Base-by-base conservation (phyloP, 2,113 vertebrate species). In the Diadophis punctatus region DNA sequence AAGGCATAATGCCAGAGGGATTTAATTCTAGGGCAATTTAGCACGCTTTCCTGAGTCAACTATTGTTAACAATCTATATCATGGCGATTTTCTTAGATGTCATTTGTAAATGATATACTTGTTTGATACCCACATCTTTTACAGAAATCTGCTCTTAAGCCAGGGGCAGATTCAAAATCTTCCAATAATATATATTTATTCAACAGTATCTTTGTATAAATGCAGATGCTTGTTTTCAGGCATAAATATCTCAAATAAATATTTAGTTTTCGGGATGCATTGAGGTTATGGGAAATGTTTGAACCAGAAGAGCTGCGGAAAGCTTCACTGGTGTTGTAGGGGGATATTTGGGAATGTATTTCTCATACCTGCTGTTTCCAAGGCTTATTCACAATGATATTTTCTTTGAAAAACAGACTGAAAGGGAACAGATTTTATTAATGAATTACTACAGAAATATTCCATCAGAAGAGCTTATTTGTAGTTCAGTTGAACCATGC, bases 1-100 rank as follows among this genome's bases (percentile, higher is more conserved):
- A 91, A 86, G 12, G 55, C n/a, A 89, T 51, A 86, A 46, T 34
- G 34, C 52, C 87, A 39, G 3, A 49, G 9, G n/a, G 30, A 52
- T 18, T 88, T 74, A 49, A 91, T 94, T 89, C 87, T 93, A 89
- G 95, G 95, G 91, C 94, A 92, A 91, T 16, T 92, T 92, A 43
- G n/a, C 92, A 80, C 43, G 89, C 92, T 96, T 96, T 88, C 39
- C 94, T 52, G 27, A 14, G 12, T 48, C 5, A n/a, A n/a, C 4
- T 91, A 3, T 20, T 27, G 48, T 23, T 49, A 7, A 39, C 14
- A 52, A 48, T 92, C n/a, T 30, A 10, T 53, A 39, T 51, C 25
- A 8, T 39, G 25, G 23, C 7, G 14, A n/a, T 68, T 88, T 68
- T 39, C 20, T 58, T 43, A 49, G n/a, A 91, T 68, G 56, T 23